Percentiles rank a stretch among this genome's conserved stretches.
phyloP scores from a whole-genome alignment of 2,113 vertebrate species.

The Callaeas wilsoni region DNA sequence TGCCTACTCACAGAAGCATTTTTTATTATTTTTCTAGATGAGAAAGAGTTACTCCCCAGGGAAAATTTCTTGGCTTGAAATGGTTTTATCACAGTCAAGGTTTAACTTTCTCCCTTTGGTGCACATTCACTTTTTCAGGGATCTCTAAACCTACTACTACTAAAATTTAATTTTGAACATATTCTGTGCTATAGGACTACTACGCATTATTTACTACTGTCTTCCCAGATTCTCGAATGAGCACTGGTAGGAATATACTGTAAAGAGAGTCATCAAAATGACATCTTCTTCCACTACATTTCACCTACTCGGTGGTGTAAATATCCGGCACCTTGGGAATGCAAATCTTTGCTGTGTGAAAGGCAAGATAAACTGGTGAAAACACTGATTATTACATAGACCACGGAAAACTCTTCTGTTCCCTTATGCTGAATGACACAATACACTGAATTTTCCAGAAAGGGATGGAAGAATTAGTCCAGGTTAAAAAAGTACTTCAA shows the following conservation, averaged over 20 bases:
- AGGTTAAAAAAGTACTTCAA: neutral
- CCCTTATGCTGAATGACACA: neutral
- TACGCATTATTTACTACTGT: constrained; percentile 50
- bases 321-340: constrained; percentile 36
- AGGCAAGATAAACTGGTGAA: neutral
- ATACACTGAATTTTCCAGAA: neutral
- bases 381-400: neutral
- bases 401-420: neutral
- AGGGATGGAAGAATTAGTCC: neutral
- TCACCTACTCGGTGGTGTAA: neutral
- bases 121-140: neutral
- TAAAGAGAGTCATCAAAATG: constrained; percentile 41
- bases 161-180: constrained; percentile 30
- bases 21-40: neutral
- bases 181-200: neutral
- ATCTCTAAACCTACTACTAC: neutral
- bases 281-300: constrained; percentile 10
- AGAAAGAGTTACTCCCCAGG: neutral
- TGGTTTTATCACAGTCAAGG: neutral
- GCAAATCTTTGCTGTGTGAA: neutral
- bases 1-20: neutral
- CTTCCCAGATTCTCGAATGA: neutral
- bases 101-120: neutral
- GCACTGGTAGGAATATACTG: neutral
- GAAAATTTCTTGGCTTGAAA: neutral